Evolutionary conservation across 2,113 vertebrate genomes (phyloP), one percentile per base, ranked within the genome.

Genomic region (Odontophorus gujanensis): DNA sequence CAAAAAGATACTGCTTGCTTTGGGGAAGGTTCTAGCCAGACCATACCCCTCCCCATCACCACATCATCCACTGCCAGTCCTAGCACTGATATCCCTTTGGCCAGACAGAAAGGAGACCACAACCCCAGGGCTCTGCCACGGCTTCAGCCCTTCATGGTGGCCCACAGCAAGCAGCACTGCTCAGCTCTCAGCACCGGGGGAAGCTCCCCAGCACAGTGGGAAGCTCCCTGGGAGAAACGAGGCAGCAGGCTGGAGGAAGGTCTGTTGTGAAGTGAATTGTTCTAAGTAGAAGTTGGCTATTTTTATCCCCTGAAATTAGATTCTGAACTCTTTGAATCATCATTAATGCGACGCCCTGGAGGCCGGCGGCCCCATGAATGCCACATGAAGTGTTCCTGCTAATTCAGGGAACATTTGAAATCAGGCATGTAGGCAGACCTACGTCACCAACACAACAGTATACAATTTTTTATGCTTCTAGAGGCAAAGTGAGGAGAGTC

Each of bases 261-360:
- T 59, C 85, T 96, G 83, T 95, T 96, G 92, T 96, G 22, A 74
- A 96, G 95, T 76, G 85, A 87, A 77, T 89, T 81, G 91, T 96
- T 95, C 94, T 22, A 38, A 92, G 95, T 42, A 80, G 95, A 69
- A 87, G 53, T 40, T 1, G 4, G 62, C 81, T 97, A 96, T 97
- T 97, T 97, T 97, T 97, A 84, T 95, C 84, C 12, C 28, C 53
- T 15, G 48, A 15, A 55, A 96, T 96, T 90, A 93, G 92, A 93
- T 89, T 95, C 85, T 91, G 91, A 93, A 94, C 91, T 93, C 88
- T 93, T 96, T 97, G 97, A 97, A 91, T 97, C 96, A 96, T 96
- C 92, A 86, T 94, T 95, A 96, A 95, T 96, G 92, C 85, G 68
- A 82, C 47, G 36, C 87, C 78, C 78, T 51, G 90, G 94, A 81